A percentile compares a stretch with the other conserved stretches of the same genome.
Evolutionary conservation across 2,888 invertebrate species (phyloP).

Genomic region (Troglohyphantes excavatus): DNA sequence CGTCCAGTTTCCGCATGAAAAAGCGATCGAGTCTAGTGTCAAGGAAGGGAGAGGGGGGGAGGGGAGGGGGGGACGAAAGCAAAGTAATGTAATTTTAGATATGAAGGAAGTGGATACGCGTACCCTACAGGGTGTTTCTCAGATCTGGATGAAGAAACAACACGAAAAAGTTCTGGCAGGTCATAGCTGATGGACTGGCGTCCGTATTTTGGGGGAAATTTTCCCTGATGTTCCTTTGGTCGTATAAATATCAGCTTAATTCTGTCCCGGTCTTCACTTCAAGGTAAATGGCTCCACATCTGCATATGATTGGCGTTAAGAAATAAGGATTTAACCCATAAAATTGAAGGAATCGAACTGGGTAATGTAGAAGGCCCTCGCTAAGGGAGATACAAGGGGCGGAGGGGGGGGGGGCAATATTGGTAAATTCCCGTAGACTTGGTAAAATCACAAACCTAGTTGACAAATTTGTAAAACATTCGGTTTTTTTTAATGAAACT

Average conservation of each 20-base stretch:
- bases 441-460: too few relatives aligned
- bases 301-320: neutral
- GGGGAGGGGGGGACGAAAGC: neutral
- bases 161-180: conserved; percentile 35
- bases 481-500: too few relatives aligned
- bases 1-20: conserved; percentile 61
- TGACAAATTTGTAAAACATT: too few relatives aligned
- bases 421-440: too few relatives aligned
- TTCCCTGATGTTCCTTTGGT: conserved; percentile 25
- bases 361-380: too few relatives aligned
- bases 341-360: too few relatives aligned
- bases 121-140: conserved; percentile 59
- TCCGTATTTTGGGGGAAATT: neutral
- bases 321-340: neutral
- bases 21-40: neutral
- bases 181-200: conserved; percentile 42
- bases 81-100: conserved; percentile 67
- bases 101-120: conserved; percentile 65
- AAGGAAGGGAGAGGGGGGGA: too few relatives aligned
- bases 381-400: too few relatives aligned
- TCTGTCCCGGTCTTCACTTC: neutral
- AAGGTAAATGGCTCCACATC: neutral
- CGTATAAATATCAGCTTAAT: neutral
- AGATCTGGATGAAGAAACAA: conserved; percentile 45
- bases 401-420: too few relatives aligned